Base-by-base conservation (phyloP, 2,113 vertebrate genomes). In the Fregetta grallaria region DNA sequence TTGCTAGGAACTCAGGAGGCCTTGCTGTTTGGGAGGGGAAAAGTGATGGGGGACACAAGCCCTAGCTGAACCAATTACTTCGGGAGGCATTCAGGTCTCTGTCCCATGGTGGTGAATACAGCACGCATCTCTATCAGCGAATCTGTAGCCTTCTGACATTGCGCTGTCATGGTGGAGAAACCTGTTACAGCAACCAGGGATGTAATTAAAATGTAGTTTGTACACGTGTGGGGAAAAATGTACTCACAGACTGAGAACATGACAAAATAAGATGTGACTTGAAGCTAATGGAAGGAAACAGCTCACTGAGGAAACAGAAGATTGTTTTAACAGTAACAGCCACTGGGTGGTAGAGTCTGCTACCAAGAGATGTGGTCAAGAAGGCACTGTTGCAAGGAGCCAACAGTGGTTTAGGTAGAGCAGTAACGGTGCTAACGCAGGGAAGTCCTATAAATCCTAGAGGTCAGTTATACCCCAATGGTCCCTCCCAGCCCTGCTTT, bases 281-380 rank as follows among this genome's bases (percentile, higher is more conserved):
- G 74, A 80, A 89, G 84, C 53, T 70, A 78, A 95, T 12, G 62
- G 45, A 83, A 94, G 62, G 70, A 50, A 95, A 74, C 56, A 13
- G 66, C n/a, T 82, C 49, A 53, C 34, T n/a, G 47, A 88, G 88
- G 88, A 77, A 77, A 70, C 7, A 56, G 74, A 38, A 87, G 59
- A 89, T 78, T 92, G 96, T 97, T 94, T 95, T 96, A 97, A 96
- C 84, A 91, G 91, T 53, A 38, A 83, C 89, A 96, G 89, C 96
- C 94, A 97, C 95, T 96, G 96, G 97, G 95, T 94, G 95, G 95
- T 97, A 88, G 91, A 95, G 91, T 96, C 90, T 96, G 94, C 94
- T 49, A 93, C 79, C 52, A 82, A 88, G 96, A 96, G 79, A 95
- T 26, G 45, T 90, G 92, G 93, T 68, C 91, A 79, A 94, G 78